phyloP scores from a whole-genome alignment of 2,797 vertebrate species.

The Catostomus latipinnis region DNA sequence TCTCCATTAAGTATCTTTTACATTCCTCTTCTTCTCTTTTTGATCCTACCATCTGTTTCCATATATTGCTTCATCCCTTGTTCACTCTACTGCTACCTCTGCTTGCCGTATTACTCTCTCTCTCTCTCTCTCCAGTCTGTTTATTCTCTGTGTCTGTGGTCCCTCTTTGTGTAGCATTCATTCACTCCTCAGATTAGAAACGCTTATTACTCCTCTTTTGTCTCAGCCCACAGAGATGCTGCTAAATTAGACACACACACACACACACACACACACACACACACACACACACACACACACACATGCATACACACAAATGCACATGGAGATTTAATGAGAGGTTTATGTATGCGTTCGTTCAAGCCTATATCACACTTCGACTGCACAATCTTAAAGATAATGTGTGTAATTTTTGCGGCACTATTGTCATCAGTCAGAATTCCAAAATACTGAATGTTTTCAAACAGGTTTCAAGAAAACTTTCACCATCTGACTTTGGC shows the following conservation, averaged over 20 bases:
- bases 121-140: constrained; percentile 72
- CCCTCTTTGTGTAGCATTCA: constrained; percentile 78
- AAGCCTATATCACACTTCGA: background rate
- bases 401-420: too few species aligned
- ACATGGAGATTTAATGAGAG: constrained; percentile 23
- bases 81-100: constrained; percentile 42
- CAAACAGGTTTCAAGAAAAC: too few species aligned
- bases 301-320: constrained; percentile 31
- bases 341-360: constrained; percentile 17
- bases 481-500: too few species aligned
- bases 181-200: constrained; percentile 82
- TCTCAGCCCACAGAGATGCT: constrained; percentile 64
- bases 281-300: constrained; percentile 19
- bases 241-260: constrained; percentile 63
- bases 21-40: background rate
- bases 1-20: constrained; percentile 43
- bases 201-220: constrained; percentile 81
- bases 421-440: too few species aligned
- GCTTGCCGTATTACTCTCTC: constrained; percentile 50
- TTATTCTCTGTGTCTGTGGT: constrained; percentile 78
- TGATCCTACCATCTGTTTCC: background rate
- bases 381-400: constrained; percentile 22
- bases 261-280: constrained; percentile 55
- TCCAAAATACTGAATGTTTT: too few species aligned
- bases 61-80: constrained; percentile 29